phyloP scores from a whole-genome alignment of 2,797 vertebrate genomes.

The Tenualosa ilisha region DNA sequence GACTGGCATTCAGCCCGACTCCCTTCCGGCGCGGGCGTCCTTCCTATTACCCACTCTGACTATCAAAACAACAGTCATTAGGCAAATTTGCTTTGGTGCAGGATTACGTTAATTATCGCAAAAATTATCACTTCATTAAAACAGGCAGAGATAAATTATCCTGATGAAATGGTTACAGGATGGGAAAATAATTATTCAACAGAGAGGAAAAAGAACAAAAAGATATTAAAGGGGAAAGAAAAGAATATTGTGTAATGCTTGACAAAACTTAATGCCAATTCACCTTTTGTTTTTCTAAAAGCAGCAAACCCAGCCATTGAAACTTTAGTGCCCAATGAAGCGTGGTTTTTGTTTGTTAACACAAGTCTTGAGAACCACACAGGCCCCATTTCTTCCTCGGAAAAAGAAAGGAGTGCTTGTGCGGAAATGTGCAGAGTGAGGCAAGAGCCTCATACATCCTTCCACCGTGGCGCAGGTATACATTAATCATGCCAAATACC shows the following conservation, averaged over 20 bases:
- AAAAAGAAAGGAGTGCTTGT: background rate
- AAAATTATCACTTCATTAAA: conserved; percentile 83
- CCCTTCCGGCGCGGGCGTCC: conserved; percentile 65
- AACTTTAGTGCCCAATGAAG: background rate
- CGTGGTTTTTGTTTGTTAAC: background rate
- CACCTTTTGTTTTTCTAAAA: background rate
- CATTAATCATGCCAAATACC: conserved; percentile 77
- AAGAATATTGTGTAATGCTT: background rate
- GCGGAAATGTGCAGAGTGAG: background rate
- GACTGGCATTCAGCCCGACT: conserved; percentile 61
- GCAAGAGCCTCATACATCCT: conserved; percentile 42
- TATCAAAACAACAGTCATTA: conserved; percentile 81
- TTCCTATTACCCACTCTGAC: conserved; percentile 66
- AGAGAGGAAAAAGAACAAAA: conserved; percentile 39
- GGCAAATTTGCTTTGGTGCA: conserved; percentile 80
- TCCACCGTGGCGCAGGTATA: conserved; percentile 57
- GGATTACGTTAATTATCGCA: conserved; percentile 80
- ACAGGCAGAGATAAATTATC: conserved; percentile 78
- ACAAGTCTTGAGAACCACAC: background rate
- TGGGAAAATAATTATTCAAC: conserved; percentile 74
- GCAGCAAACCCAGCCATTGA: background rate
- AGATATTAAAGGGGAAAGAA: conserved; percentile 45
- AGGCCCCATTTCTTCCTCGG: background rate
- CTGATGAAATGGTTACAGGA: conserved; percentile 75
- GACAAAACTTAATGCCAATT: background rate